Base-by-base conservation (phyloP, 1,140 invertebrate genomes). In the Drosophila ercepeae region DNA sequence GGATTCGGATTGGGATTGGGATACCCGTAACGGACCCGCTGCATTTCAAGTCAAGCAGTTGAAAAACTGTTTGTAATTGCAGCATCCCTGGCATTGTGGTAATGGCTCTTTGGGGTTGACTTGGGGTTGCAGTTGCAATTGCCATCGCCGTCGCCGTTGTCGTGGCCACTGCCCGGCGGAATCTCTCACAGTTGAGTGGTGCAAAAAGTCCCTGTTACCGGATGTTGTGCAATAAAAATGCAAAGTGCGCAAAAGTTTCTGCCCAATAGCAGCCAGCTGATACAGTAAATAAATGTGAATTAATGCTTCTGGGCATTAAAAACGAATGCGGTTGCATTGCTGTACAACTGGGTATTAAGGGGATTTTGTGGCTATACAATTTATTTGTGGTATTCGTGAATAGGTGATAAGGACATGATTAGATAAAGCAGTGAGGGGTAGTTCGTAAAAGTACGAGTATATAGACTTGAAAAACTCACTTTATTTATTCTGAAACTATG, bases 181-280 rank as follows among this genome's bases (percentile, higher is more conserved):
- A 36, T 59, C 54, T 55, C 57, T 86, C 72, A 60, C 53, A 76
- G 81, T 64, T 84, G 79, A 78, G 68, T 86, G 58, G 75, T 68
- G 61, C 59, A 51, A 65, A 65, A 74, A 84, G 61, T 65, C 68
- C 72, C 73, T 84, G 81, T 86, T 77, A 76, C 76, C 81, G 81
- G 81, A 84, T 84, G 82, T 84, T 86, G 81, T 86, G 81, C 72
- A 86, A 86, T 81, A 86, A 84, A 84, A 84, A 86, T 84, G 81
- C 81, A 84, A 84, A 86, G 63, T 67, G 68, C 53, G 76, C 81
- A 81, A 84, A 76, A 86, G 76, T 73, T 73, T 23, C 70, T 42
- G 27, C 36, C 58, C 68, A 63, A 57, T 36, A 44, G 48, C 64
- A 45, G 50, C 68, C 34, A 52, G 60, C 59, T 74, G 71, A 74